Evolutionary conservation across 2,797 vertebrate genomes (phyloP).

Genomic region (Erithacus rubecula): DNA sequence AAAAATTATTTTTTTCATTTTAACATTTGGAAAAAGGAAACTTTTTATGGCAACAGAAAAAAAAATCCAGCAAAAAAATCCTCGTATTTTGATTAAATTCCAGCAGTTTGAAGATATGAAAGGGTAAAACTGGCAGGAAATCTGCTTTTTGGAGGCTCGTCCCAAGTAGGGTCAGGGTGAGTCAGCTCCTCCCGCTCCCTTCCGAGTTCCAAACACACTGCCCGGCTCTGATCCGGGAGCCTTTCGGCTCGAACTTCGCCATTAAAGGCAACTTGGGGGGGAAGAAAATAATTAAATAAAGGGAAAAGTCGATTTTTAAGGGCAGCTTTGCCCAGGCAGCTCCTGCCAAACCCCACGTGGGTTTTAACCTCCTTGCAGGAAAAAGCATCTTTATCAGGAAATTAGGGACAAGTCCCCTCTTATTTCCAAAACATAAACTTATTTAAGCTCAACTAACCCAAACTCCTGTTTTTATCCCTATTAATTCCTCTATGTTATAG

Average conservation of each 20-base stretch:
- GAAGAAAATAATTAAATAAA: not conserved
- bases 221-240: not conserved
- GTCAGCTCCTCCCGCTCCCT: not conserved
- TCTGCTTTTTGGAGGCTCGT: not conserved
- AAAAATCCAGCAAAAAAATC: not conserved
- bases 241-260: not conserved
- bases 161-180: not conserved
- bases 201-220: not conserved
- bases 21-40: not conserved
- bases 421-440: not conserved
- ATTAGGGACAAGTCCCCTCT: not conserved
- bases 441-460: not conserved
- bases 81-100: not conserved
- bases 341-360: not conserved
- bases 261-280: conserved; percentile 13
- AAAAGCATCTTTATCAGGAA: not conserved
- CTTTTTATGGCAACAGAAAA: not conserved
- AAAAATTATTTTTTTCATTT: too few relatives aligned
- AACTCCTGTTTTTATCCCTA: not conserved
- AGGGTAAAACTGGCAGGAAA: not conserved
- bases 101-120: not conserved
- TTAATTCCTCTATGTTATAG: not conserved
- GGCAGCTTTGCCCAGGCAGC: not conserved
- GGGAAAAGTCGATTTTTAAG: not conserved
- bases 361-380: not conserved